Evolutionary conservation across 1,140 invertebrate species (phyloP), one percentile per base, ranked within the genome.

Genomic region (Leucophenga varia): DNA sequence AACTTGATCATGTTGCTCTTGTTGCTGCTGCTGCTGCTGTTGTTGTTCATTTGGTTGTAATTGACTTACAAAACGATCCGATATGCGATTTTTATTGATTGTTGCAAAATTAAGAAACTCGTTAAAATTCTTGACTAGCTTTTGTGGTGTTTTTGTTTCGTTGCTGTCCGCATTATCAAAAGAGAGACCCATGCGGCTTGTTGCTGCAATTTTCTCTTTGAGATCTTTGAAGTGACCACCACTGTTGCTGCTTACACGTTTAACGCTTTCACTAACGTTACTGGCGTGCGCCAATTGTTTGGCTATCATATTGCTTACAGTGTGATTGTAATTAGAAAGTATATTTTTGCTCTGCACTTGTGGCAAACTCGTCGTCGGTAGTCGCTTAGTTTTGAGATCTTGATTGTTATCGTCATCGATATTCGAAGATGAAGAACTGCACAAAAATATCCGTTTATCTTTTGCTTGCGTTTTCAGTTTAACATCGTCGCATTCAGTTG

Each of bases 101-200:
- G 82, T 80, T 12, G 87, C 82, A 60, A 90, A 88, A 56, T 87
- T 89, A 0, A 90, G 77, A 69, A 90, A 90, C 72, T 90, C 88
- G 57, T 90, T 89, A n/a, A 91, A 78, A 77, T 90, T 91, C 71
- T 87, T 89, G 1, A 91, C 86, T 51, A 90, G 82, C 58, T 81
- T 84, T 1, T 72, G 73, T 16, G 71, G 73, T n/a, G 73, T 72
- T 31, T 59, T 59, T 47, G 34, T 45, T 32, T 0, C 18, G 9
- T 20, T 36, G 0, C 22, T 28, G 18, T 54, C 60, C 0, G 28
- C 45, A 31, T 51, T 47, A 31, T 30, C 61, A 37, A 53, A 50
- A n/a, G 53, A 46, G 5, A 64, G 37, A 3, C 55, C 60, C 3
- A 71, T 65, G 43, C 70, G 61, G 48, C 78, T 79, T 14, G 64